Evolutionary conservation across 2,797 vertebrate species (phyloP).

Genomic region (Vultur gryphus): DNA sequence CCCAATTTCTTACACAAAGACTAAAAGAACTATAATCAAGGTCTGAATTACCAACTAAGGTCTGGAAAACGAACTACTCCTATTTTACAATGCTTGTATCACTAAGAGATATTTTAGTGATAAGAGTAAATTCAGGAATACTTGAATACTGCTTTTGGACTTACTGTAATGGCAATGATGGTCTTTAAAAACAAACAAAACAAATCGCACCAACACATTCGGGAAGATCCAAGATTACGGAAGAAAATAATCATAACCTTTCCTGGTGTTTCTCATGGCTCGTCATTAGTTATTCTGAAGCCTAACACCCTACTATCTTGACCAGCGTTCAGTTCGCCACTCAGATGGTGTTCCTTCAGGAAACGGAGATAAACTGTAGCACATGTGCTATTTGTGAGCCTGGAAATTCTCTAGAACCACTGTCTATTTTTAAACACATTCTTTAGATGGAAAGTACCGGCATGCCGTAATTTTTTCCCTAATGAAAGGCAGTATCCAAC

Average conservation of each 20-base stretch:
- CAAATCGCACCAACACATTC: not conserved
- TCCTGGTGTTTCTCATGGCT: not conserved
- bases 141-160: not conserved
- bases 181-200: not conserved
- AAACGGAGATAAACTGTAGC: slow-evolving; percentile 31
- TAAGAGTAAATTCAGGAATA: not conserved
- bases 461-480: not conserved
- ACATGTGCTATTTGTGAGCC: slow-evolving; percentile 7
- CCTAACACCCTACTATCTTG: slow-evolving; percentile 26
- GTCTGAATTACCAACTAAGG: not conserved
- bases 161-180: not conserved
- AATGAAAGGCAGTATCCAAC: not conserved
- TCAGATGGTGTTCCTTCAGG: not conserved
- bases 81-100: not conserved
- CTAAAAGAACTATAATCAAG: not conserved
- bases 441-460: not conserved
- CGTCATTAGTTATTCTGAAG: not conserved
- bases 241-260: not conserved
- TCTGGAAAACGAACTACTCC: not conserved
- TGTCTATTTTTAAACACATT: slow-evolving; percentile 51
- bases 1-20: not conserved
- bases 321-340: not conserved
- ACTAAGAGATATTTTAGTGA: not conserved
- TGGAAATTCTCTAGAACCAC: slow-evolving; percentile 49
- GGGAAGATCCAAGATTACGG: not conserved